These are phyloP conservation scores for Metacarcinus magister DNA, from an alignment of 2,888 invertebrate species.

Conservation along the genomic window DNA sequence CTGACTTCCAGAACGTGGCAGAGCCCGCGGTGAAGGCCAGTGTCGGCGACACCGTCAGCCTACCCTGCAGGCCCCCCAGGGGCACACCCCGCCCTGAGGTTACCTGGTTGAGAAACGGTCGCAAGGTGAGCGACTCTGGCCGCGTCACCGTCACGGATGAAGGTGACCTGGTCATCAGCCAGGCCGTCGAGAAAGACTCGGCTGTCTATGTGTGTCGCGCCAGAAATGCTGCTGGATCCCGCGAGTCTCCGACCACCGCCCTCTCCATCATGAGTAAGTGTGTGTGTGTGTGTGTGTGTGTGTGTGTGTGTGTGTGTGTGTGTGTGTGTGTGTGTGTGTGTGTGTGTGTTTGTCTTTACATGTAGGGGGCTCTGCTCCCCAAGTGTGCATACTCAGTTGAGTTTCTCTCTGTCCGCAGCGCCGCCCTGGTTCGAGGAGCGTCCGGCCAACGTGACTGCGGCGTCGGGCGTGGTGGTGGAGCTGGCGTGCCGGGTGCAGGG, in stretches of 20 bases:
- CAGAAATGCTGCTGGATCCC: slow-evolving; percentile 94
- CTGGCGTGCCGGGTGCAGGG: slow-evolving; percentile 87
- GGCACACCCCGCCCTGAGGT: slow-evolving; percentile 97
- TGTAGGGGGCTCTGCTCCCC: background rate
- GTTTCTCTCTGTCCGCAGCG: slow-evolving; percentile 86
- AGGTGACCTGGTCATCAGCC: slow-evolving; percentile 95
- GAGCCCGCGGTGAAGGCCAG: slow-evolving; percentile 96
- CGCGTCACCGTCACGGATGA: slow-evolving; percentile 91
- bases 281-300: background rate
- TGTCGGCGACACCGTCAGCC: slow-evolving; percentile 93
- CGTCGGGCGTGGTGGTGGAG: slow-evolving; percentile 92
- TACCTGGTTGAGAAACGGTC: slow-evolving; percentile 92
- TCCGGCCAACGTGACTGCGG: slow-evolving; percentile 93
- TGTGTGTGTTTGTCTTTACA: background rate
- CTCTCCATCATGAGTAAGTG: slow-evolving; percentile 92
- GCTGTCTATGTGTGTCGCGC: slow-evolving; percentile 96
- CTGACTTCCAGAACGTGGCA: slow-evolving; percentile 96
- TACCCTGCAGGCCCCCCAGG: slow-evolving; percentile 97
- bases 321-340: background rate
- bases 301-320: slow-evolving; percentile 36
- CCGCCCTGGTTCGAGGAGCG: slow-evolving; percentile 95
- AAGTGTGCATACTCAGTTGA: background rate
- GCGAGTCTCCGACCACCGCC: slow-evolving; percentile 90
- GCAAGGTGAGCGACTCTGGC: slow-evolving; percentile 83
- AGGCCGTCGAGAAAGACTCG: slow-evolving; percentile 94